Evolutionary conservation across 2,888 invertebrate genomes (phyloP).

Genomic region (Stenchaetothrips biformis): DNA sequence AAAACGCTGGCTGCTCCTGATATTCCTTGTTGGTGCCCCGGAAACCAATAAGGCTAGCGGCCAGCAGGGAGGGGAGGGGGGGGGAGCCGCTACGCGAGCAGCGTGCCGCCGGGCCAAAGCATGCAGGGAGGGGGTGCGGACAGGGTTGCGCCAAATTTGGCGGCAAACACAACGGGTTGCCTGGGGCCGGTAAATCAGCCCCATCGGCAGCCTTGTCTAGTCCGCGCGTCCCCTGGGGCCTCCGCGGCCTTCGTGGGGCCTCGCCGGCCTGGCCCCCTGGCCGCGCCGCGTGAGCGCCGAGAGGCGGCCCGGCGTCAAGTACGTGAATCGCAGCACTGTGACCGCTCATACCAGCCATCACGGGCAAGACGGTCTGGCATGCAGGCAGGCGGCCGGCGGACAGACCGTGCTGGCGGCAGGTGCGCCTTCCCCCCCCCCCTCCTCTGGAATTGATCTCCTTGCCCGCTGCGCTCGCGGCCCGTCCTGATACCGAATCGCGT

Average conservation of each 20-base stretch:
- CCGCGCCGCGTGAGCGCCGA: background rate
- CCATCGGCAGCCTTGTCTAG: background rate
- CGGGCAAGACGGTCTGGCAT: too few relatives aligned
- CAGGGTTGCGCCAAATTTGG: background rate
- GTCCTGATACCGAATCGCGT: background rate
- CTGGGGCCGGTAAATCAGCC: conserved; percentile 3
- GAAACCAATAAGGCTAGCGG: conserved; percentile 12
- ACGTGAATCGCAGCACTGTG: too few relatives aligned
- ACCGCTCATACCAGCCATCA: too few relatives aligned
- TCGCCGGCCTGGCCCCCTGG: background rate
- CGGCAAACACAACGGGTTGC: background rate
- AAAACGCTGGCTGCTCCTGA: conserved; percentile 12
- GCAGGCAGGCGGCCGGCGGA: too few relatives aligned
- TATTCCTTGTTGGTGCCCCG: conserved; percentile 12
- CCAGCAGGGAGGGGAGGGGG: background rate
- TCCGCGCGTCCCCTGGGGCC: background rate
- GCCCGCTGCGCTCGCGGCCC: background rate
- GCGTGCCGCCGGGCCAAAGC: background rate
- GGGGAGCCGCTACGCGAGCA: background rate
- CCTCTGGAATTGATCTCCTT: too few relatives aligned
- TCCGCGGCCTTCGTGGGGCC: background rate
- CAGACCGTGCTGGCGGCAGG: too few relatives aligned
- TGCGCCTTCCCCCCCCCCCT: too few relatives aligned
- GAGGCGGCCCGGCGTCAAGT: too few relatives aligned
- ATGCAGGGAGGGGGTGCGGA: background rate